These are phyloP conservation scores for Euplexia lucipara DNA, from an alignment of 2,888 invertebrate species.

Conservation along the genomic window DNA sequence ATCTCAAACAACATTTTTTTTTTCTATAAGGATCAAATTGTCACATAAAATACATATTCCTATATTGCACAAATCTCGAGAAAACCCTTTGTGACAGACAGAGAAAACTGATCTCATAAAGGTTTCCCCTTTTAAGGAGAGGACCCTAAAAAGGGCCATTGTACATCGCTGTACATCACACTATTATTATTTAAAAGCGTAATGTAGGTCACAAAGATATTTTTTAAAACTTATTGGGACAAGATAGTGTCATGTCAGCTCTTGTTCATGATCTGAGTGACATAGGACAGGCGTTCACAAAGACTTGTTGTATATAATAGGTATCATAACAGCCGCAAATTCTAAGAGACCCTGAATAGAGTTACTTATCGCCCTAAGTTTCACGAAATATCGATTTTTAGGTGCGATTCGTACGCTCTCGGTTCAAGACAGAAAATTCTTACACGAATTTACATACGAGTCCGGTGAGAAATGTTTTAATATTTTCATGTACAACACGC, in stretches of 20 bases:
- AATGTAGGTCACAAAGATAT: not conserved
- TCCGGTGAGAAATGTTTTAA: conserved; percentile 24
- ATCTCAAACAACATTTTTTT: too few species aligned
- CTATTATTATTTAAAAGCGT: not conserved
- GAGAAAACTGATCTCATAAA: too few species aligned
- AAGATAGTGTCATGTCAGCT: conserved; percentile 53
- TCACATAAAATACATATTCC: too few species aligned
- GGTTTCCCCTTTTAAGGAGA: too few species aligned
- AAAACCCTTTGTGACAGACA: too few species aligned
- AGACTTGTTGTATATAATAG: conserved; percentile 56
- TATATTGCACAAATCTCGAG: too few species aligned
- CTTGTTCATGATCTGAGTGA: conserved; percentile 50
- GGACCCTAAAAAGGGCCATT: too few species aligned
- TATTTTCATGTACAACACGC: too few species aligned
- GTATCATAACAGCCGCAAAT: conserved; percentile 63
- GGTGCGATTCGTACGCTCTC: conserved; percentile 45
- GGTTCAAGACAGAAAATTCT: conserved; percentile 10
- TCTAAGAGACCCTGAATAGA: conserved; percentile 69
- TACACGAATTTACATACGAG: conserved; percentile 20
- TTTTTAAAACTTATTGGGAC: conserved; percentile 22
- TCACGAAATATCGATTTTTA: conserved; percentile 73
- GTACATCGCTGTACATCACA: not conserved
- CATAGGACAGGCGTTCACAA: conserved; percentile 61
- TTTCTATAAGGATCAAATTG: too few species aligned
- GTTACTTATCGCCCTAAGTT: conserved; percentile 71